These are phyloP conservation scores for Lissonota sp. DNA, from an alignment of 2,888 invertebrate species.

Conservation along the genomic window DNA sequence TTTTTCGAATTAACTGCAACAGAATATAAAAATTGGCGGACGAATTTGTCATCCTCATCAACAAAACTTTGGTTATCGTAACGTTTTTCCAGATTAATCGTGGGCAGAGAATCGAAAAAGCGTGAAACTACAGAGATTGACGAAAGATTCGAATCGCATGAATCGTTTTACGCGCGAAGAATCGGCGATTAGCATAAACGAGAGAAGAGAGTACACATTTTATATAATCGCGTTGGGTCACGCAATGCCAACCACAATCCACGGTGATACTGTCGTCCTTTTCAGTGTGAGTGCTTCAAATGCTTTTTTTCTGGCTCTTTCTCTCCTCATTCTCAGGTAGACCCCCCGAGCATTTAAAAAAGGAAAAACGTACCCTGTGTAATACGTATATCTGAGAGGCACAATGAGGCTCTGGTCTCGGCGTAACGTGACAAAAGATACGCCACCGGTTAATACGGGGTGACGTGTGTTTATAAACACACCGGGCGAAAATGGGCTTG, in stretches of 20 bases:
- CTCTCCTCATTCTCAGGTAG: constrained; percentile 43
- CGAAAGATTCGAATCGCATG: constrained; percentile 8
- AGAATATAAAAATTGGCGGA: too few species aligned
- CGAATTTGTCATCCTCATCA: too few species aligned
- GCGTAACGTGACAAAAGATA: constrained; percentile 74
- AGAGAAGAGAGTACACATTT: constrained; percentile 47
- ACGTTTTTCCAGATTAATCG: not conserved
- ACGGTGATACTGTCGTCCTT: constrained; percentile 60
- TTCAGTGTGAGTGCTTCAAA: constrained; percentile 55
- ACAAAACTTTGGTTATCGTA: too few species aligned
- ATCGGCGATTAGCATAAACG: constrained; percentile 59
- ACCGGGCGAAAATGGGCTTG: constrained; percentile 56
- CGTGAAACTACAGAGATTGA: constrained; percentile 31
- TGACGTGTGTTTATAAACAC: constrained; percentile 79
- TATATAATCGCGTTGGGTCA: constrained; percentile 68
- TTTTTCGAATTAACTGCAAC: too few species aligned
- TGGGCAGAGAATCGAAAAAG: constrained; percentile 22
- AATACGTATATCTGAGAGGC: constrained; percentile 21
- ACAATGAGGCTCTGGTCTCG: constrained; percentile 61
- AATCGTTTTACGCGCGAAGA: constrained; percentile 7
- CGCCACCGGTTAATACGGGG: constrained; percentile 73
- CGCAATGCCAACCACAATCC: constrained; percentile 68
- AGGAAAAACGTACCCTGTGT: not conserved
- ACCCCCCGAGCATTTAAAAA: not conserved
- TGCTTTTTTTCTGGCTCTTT: constrained; percentile 7